Evolutionary conservation across 1,140 invertebrate genomes (phyloP).

Genomic region (Cataglyphis hispanica): DNA sequence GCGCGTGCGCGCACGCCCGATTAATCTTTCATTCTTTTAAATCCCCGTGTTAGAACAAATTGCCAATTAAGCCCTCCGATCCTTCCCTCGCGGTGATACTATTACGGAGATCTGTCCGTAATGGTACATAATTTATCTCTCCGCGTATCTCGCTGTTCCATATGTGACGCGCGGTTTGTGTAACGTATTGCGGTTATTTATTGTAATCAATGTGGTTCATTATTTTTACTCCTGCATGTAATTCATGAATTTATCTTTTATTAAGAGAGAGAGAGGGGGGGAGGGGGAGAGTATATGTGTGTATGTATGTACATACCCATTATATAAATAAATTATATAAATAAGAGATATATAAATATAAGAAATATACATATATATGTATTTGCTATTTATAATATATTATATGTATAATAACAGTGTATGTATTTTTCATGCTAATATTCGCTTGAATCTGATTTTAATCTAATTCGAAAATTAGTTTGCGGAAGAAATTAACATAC

Average conservation of each 20-base stretch:
- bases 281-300: too few species aligned
- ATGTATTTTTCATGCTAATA: slow-evolving; percentile 18
- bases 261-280: neutral
- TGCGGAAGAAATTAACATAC: slow-evolving; percentile 22
- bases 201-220: neutral
- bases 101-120: neutral
- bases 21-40: slow-evolving; percentile 55
- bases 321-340: too few species aligned
- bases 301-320: too few species aligned
- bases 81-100: slow-evolving; percentile 20
- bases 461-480: slow-evolving; percentile 6
- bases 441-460: slow-evolving; percentile 11
- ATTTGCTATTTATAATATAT: too few species aligned
- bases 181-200: neutral
- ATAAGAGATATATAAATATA: too few species aligned
- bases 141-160: neutral
- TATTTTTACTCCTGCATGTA: neutral
- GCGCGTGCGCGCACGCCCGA: slow-evolving; percentile 8
- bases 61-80: slow-evolving; percentile 55
- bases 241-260: slow-evolving; percentile 5
- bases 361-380: too few species aligned
- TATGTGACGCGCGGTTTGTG: neutral
- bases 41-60: slow-evolving; percentile 45
- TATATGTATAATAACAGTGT: neutral
- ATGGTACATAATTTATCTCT: slow-evolving; percentile 24